phyloP scores from a whole-genome alignment of 2,113 vertebrate genomes.

The Ramphastos sulfuratus region DNA sequence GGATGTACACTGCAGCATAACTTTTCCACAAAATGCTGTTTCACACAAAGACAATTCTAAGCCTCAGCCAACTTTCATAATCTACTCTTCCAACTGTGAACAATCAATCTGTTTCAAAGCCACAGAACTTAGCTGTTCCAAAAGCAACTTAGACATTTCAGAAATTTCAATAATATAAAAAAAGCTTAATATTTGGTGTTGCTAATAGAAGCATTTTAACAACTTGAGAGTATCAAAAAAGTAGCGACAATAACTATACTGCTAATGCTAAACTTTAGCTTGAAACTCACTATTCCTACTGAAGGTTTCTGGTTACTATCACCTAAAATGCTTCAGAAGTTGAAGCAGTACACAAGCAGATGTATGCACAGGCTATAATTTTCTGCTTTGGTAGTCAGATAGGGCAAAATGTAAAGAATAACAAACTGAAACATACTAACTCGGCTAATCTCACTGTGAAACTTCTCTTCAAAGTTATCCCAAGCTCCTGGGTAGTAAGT shows the following conservation, averaged over 20 bases:
- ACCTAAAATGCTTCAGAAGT: not conserved
- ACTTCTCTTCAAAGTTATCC: not conserved
- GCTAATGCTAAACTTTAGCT: not conserved
- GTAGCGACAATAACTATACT: not conserved
- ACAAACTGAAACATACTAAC: not conserved
- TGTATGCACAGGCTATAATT: not conserved
- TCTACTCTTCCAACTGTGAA: not conserved
- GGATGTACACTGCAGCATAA: too few species aligned
- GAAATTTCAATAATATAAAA: not conserved
- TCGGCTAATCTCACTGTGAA: not conserved
- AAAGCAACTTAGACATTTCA: not conserved
- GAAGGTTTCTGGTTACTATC: not conserved
- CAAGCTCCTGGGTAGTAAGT: not conserved
- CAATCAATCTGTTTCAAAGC: not conserved
- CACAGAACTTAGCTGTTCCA: not conserved
- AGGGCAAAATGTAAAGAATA: not conserved
- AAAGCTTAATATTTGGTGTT: not conserved
- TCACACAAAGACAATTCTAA: too few species aligned
- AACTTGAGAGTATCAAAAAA: not conserved
- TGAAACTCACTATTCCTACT: not conserved
- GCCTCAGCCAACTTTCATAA: too few species aligned
- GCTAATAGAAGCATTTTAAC: not conserved
- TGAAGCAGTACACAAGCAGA: not conserved
- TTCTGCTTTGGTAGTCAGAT: not conserved
- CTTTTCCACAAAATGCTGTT: too few species aligned